phyloP scores from a whole-genome alignment of 2,797 vertebrate genomes.

The Schizopygopsis pylzovi region DNA sequence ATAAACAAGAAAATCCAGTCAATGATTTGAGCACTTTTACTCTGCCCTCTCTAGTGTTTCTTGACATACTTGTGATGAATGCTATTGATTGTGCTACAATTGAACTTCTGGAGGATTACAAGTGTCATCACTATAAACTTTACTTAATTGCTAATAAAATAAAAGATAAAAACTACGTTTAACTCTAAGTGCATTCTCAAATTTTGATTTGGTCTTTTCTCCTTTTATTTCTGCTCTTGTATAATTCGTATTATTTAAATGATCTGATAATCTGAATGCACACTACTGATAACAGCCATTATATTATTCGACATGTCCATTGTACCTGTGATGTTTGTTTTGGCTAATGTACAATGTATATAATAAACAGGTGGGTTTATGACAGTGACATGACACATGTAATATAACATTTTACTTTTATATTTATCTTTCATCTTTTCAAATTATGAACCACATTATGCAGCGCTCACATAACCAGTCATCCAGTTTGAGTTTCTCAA shows the following conservation, averaged over 20 bases:
- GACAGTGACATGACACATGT: constrained; percentile 28
- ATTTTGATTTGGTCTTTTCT: neutral
- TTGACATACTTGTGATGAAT: neutral
- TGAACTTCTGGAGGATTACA: neutral
- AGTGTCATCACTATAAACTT: neutral
- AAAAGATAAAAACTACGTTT: neutral
- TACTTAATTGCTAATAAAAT: constrained; percentile 47
- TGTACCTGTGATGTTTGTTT: neutral
- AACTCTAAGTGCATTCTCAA: constrained; percentile 41
- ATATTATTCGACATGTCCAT: neutral
- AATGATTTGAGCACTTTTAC: neutral
- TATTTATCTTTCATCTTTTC: neutral
- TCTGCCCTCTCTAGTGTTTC: neutral
- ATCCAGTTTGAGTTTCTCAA: neutral
- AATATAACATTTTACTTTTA: constrained; percentile 8
- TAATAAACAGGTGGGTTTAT: constrained; percentile 57
- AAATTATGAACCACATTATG: constrained; percentile 27
- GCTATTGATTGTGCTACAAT: no score
- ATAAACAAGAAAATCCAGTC: constrained; percentile 18
- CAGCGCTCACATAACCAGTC: neutral
- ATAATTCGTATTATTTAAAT: neutral
- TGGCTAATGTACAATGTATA: neutral
- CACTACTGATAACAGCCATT: constrained; percentile 2
- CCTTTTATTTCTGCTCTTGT: neutral
- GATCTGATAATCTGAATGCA: neutral